Conservation (phyloP, 1,140 invertebrate genomes). For the Scaptodrosophila lebanonensis region DNA sequence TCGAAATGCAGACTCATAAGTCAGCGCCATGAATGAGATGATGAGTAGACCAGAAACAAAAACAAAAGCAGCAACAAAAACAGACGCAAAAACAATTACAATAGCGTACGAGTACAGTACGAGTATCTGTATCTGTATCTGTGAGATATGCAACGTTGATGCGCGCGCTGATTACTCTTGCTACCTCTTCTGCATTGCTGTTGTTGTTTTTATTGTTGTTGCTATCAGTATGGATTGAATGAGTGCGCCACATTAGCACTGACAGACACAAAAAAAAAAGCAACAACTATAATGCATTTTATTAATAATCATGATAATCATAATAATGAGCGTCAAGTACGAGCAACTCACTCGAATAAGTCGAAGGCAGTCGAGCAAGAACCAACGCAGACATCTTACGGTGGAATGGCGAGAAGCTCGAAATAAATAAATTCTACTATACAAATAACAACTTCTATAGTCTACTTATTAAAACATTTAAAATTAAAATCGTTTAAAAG, state of each 20-base stretch:
- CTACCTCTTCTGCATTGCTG: conserved; percentile 12
- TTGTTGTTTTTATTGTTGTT: conserved; percentile 8
- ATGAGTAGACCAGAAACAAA: conserved; percentile 39
- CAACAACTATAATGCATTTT: conserved; percentile 22
- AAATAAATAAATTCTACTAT: too few species aligned
- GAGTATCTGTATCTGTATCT: conserved; percentile 15
- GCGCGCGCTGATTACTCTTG: conserved; percentile 52
- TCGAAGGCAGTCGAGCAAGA: too few species aligned
- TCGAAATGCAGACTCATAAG: not conserved
- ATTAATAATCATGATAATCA: conserved; percentile 48
- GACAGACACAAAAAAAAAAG: not conserved
- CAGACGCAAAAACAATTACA: not conserved
- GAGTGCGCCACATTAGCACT: conserved; percentile 50
- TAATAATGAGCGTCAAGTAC: conserved; percentile 52
- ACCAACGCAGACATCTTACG: too few species aligned
- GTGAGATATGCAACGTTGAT: conserved; percentile 56
- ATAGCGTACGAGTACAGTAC: conserved; percentile 1
- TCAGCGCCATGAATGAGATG: too few species aligned
- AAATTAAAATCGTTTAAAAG: not conserved
- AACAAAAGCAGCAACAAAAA: not conserved
- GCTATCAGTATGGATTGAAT: conserved; percentile 63
- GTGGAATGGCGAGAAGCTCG: too few species aligned
- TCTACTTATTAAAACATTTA: too few species aligned
- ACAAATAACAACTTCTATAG: too few species aligned
- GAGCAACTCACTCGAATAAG: too few species aligned